Evolutionary conservation across 2,797 vertebrate species (phyloP).

Genomic region (Crypturellus tataupa): DNA sequence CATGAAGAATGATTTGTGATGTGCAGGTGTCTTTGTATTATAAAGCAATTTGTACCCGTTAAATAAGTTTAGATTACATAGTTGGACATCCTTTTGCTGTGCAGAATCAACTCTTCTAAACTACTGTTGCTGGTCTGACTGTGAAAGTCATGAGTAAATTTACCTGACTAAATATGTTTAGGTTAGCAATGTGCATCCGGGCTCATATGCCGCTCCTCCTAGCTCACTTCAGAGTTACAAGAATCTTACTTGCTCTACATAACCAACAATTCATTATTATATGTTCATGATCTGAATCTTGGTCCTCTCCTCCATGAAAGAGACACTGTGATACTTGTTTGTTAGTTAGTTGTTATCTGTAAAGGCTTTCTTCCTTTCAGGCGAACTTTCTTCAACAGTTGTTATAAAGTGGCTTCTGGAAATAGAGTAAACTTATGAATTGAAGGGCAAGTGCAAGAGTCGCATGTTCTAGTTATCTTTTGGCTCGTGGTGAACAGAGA

Average conservation of each 20-base stretch:
- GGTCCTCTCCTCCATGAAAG: not conserved
- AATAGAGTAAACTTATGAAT: not conserved
- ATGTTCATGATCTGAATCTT: not conserved
- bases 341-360: not conserved
- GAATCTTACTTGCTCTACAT: not conserved
- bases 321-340: not conserved
- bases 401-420: not conserved
- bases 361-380: not conserved
- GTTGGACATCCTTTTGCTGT: not conserved
- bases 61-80: not conserved
- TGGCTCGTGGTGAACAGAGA: not conserved
- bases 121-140: not conserved
- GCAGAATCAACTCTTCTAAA: not conserved
- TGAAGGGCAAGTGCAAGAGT: not conserved
- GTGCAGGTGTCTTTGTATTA: not conserved
- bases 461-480: rapidly evolving
- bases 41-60: not conserved
- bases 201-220: not conserved
- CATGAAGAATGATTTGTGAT: not conserved
- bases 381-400: not conserved
- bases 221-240: not conserved
- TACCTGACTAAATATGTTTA: not conserved
- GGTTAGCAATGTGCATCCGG: rapidly evolving
- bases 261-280: not conserved
- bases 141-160: not conserved